Percentiles rank a stretch among this genome's conserved stretches.
Evolutionary conservation across 2,888 invertebrate species (phyloP).

Genomic region (Cephus nigrinus): DNA sequence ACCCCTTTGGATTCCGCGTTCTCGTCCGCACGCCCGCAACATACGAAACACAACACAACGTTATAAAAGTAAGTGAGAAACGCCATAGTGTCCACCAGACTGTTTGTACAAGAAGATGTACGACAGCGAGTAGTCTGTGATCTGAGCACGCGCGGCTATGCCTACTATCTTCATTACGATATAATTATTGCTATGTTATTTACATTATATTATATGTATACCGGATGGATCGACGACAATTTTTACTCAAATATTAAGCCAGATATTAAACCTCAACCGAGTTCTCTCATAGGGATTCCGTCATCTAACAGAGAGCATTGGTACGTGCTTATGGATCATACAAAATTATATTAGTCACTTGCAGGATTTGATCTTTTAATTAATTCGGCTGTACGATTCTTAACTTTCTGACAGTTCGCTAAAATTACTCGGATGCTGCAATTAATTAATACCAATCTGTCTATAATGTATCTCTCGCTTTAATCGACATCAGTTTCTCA

Average conservation of each 20-base stretch:
- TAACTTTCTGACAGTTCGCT: neutral
- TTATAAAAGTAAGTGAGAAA: neutral
- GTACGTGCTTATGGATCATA: neutral
- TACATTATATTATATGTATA: conserved; percentile 13
- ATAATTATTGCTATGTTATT: conserved; percentile 61
- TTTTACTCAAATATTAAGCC: neutral
- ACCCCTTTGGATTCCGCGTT: neutral
- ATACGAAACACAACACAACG: neutral
- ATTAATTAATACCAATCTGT: neutral
- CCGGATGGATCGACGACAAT: neutral
- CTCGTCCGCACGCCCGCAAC: neutral
- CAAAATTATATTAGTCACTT: neutral
- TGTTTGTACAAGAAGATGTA: conserved; percentile 56
- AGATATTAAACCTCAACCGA: neutral
- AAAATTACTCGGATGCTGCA: neutral
- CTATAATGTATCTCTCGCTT: neutral
- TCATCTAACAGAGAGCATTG: neutral
- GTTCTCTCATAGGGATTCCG: neutral
- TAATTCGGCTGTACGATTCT: neutral
- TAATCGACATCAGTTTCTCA: neutral
- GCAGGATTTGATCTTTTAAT: no score
- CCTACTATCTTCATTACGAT: conserved; percentile 64
- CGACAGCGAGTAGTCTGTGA: conserved; percentile 66
- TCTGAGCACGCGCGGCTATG: conserved; percentile 65
- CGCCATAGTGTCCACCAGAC: conserved; percentile 65